Percentiles rank a stretch among this genome's conserved stretches.
phyloP scores from a whole-genome alignment of 2,797 vertebrate species.

The Hapalemur alaotrensis region DNA sequence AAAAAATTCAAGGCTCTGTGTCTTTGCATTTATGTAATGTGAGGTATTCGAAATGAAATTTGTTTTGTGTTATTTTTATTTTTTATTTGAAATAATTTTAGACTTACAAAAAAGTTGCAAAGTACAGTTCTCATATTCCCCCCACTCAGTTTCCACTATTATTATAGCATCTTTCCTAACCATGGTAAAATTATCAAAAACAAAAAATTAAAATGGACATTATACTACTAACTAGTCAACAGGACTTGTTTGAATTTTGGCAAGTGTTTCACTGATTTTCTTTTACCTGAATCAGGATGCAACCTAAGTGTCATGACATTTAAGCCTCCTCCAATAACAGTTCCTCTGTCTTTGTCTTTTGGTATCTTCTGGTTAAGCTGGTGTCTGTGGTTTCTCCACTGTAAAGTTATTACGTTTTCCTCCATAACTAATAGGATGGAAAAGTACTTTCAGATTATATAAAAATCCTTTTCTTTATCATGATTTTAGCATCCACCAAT shows the following conservation, averaged over 20 bases:
- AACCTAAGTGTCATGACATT: not conserved
- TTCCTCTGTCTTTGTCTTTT: not conserved
- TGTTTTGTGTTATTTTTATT: not conserved
- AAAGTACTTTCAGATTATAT: not conserved
- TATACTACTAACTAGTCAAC: not conserved
- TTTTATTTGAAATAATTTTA: conserved; percentile 55
- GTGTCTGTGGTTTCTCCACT: not conserved
- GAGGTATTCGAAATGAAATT: conserved; percentile 4
- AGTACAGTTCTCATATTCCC: not conserved
- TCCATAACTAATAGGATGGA: not conserved
- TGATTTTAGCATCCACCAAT: not conserved
- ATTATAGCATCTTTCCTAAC: not conserved
- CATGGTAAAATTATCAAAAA: not conserved
- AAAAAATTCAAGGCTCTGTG: not conserved
- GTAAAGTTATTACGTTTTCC: not conserved
- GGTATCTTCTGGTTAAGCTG: not conserved
- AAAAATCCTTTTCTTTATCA: not conserved
- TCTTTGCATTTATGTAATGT: not conserved
- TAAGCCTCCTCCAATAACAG: not conserved
- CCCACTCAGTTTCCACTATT: not conserved
- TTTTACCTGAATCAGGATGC: not conserved
- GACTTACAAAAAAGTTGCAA: conserved; percentile 23
- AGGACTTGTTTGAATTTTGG: not conserved
- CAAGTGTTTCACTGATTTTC: not conserved
- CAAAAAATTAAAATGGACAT: not conserved